These are phyloP conservation scores for Calyptomena viridis DNA, from an alignment of 2,113 vertebrate species.

Conservation along the genomic window DNA sequence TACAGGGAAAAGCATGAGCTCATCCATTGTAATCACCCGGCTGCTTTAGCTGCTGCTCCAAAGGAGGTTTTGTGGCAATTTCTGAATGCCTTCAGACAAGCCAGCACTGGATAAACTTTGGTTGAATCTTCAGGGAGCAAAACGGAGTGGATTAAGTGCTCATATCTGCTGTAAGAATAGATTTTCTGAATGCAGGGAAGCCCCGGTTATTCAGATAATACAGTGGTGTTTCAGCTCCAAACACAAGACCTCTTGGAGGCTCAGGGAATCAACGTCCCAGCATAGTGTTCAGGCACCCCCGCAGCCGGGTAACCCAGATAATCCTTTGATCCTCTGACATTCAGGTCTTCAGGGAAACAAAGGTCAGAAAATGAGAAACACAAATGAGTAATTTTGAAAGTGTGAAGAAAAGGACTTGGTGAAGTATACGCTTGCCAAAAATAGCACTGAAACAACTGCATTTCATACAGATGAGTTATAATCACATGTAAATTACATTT, in stretches of 20 bases:
- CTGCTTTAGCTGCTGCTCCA: constrained; percentile 31
- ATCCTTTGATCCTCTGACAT: constrained; percentile 28
- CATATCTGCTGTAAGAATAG: neutral
- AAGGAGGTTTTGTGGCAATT: constrained; percentile 56
- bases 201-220: neutral
- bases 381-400: neutral
- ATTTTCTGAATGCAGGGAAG: constrained; percentile 28
- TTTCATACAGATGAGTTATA: constrained; percentile 17
- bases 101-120: constrained; percentile 35
- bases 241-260: neutral
- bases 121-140: constrained; percentile 48
- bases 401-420: neutral
- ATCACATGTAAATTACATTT: neutral
- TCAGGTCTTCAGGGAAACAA: neutral
- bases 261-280: neutral
- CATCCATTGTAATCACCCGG: constrained; percentile 55
- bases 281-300: neutral
- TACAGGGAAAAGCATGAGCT: constrained; percentile 54
- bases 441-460: neutral
- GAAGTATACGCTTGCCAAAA: neutral
- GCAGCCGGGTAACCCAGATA: neutral
- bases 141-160: constrained; percentile 53
- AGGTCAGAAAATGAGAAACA: constrained; percentile 43
- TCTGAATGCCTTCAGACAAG: constrained; percentile 57
- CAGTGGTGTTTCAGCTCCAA: neutral